Evolutionary conservation across 2,113 vertebrate genomes (phyloP).

Genomic region (Vidua macroura): DNA sequence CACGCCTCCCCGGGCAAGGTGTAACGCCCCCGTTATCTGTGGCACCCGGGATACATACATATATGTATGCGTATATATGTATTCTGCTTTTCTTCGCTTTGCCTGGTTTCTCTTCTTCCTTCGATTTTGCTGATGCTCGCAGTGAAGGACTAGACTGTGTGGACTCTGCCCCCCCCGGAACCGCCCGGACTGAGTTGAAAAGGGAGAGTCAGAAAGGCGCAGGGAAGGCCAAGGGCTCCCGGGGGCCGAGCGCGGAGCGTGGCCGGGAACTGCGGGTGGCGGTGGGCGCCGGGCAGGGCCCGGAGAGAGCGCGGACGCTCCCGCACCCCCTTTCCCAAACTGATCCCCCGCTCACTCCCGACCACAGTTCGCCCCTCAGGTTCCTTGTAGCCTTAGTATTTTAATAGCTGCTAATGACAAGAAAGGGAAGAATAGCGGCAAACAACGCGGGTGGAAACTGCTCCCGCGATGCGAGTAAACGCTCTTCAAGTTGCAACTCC

Average conservation of each 20-base stretch:
- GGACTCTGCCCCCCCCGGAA: neutral
- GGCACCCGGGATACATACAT: neutral
- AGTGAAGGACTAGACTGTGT: neutral
- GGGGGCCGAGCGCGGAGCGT: neutral
- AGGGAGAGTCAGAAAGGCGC: neutral
- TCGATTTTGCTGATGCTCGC: neutral
- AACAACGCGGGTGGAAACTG: neutral
- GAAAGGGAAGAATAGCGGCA: neutral
- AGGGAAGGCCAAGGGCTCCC: neutral
- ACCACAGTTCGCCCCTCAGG: neutral
- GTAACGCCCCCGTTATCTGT: neutral
- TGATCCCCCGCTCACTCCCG: rapidly evolving
- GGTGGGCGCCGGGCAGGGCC: neutral
- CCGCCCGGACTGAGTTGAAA: neutral
- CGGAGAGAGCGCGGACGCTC: neutral
- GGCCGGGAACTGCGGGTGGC: neutral
- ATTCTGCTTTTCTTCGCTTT: neutral
- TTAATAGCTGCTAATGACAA: constrained; percentile 10
- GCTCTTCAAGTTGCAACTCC: neutral
- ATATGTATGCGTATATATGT: neutral
- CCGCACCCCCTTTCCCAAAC: neutral
- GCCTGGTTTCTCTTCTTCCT: neutral
- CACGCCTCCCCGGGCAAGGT: neutral
- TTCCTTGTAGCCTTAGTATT: neutral
- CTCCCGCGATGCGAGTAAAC: neutral